These are phyloP conservation scores for Lordiphosa mommai DNA, from an alignment of 1,140 invertebrate genomes.

Conservation along the genomic window DNA sequence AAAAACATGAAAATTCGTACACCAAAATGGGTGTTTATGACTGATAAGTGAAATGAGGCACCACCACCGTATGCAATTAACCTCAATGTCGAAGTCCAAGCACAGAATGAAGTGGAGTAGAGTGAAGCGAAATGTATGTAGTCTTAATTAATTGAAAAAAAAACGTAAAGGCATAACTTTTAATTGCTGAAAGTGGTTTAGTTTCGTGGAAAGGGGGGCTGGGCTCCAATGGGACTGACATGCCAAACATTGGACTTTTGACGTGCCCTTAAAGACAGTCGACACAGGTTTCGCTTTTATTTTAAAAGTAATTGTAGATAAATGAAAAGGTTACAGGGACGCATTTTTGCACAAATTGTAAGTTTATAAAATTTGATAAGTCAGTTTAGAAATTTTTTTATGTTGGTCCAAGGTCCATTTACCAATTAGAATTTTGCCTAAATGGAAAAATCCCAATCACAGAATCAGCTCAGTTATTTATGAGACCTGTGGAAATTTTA, in stretches of 20 bases:
- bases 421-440: no score
- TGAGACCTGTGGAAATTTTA: no score
- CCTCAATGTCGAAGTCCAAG: no score
- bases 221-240: conserved; percentile 22
- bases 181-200: conserved; percentile 51
- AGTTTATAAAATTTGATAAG: no score
- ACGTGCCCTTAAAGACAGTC: not conserved
- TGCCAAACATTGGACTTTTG: conserved; percentile 15
- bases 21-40: conserved; percentile 39
- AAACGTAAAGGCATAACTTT: conserved; percentile 42
- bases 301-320: not conserved
- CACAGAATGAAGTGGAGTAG: not conserved
- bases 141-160: conserved; percentile 50
- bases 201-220: conserved; percentile 23
- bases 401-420: no score
- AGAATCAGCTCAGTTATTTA: no score
- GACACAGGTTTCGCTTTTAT: conserved; percentile 1
- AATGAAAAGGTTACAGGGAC: no score
- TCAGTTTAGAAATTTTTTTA: no score
- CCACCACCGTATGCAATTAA: no score
- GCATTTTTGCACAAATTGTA: no score
- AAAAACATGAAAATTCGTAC: no score
- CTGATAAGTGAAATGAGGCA: conserved; percentile 32
- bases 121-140: not conserved
- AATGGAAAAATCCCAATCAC: no score